These are phyloP conservation scores for Gallinago jamesoni DNA, from an alignment of 2,113 vertebrate genomes.

Conservation along the genomic window DNA sequence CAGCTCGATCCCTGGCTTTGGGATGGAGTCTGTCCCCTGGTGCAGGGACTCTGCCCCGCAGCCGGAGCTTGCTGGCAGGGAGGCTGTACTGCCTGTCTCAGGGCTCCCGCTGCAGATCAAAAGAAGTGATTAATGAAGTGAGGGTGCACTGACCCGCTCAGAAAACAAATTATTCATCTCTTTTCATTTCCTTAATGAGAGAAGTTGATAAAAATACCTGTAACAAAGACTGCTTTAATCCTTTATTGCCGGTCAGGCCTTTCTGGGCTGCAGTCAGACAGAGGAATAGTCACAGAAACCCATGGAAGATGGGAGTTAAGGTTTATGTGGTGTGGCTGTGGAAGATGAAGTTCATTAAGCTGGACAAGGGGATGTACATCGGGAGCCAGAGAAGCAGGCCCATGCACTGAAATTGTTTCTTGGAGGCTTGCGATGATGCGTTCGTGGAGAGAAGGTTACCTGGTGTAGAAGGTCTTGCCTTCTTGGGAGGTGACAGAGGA, in stretches of 20 bases:
- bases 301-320: neutral
- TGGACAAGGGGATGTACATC: neutral
- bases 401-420: neutral
- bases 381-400: neutral
- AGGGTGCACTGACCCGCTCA: neutral
- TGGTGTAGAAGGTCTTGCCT: neutral
- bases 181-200: conserved; percentile 27
- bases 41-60: neutral
- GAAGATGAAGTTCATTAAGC: neutral
- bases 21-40: neutral
- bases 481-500: neutral
- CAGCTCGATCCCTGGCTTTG: neutral
- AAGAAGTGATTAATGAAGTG: conserved; percentile 17
- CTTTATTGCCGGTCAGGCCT: neutral
- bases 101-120: neutral
- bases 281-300: neutral
- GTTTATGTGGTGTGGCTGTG: neutral
- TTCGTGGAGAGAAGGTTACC: neutral
- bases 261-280: neutral
- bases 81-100: neutral
- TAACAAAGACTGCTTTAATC: neutral
- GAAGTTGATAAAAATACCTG: neutral
- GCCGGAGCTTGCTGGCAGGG: neutral
- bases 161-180: conserved; percentile 9
- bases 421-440: neutral